These are phyloP conservation scores for Apis laboriosa DNA, from an alignment of 1,140 invertebrate species.

Conservation along the genomic window DNA sequence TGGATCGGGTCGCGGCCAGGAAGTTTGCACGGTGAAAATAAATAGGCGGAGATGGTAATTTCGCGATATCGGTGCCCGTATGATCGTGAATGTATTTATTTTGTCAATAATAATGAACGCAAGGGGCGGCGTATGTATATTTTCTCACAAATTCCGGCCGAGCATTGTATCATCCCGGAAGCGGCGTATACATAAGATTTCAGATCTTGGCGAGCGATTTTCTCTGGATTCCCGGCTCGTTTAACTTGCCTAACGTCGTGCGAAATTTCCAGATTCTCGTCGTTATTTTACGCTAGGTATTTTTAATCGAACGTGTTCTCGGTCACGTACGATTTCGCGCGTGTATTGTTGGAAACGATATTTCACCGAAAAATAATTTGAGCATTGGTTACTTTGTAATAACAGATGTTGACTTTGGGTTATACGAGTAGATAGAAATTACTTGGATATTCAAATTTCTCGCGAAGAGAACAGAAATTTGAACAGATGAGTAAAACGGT, in stretches of 20 bases:
- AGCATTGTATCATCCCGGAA: slow-evolving; percentile 53
- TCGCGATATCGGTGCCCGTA: background rate
- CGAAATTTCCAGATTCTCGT: background rate
- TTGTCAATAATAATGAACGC: slow-evolving; percentile 63
- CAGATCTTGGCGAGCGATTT: slow-evolving; percentile 1
- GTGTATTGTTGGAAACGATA: no score
- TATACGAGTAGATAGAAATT: no score
- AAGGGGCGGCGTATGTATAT: slow-evolving; percentile 55
- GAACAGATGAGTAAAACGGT: no score
- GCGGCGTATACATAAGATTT: slow-evolving; percentile 10
- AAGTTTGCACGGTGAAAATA: slow-evolving; percentile 19
- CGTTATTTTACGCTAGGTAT: background rate
- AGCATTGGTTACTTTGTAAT: no score
- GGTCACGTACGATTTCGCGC: no score
- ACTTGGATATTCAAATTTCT: no score
- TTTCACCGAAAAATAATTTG: no score
- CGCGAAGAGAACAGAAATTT: no score
- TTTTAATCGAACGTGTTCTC: background rate
- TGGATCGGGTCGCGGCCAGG: slow-evolving; percentile 19
- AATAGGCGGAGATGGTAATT: background rate
- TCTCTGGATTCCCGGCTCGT: background rate
- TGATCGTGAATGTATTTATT: slow-evolving; percentile 48
- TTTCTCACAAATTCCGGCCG: slow-evolving; percentile 54
- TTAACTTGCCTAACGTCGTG: background rate
- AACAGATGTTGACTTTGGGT: no score